Evolutionary conservation across 2,113 vertebrate genomes (phyloP), one percentile per base, ranked within the genome.

Genomic region (Gambusia holbrooki): DNA sequence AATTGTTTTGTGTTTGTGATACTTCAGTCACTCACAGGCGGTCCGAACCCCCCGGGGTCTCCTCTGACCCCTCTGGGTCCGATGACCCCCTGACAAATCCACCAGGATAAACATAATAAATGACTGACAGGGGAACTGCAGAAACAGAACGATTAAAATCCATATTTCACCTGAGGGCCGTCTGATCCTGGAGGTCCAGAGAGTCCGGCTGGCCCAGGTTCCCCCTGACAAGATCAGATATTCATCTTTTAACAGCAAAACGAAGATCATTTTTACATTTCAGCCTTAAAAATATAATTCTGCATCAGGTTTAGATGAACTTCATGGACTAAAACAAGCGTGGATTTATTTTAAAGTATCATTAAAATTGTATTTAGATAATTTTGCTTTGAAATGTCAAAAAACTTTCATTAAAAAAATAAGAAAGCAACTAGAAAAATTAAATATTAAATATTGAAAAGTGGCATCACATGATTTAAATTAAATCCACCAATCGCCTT

Each of bases 11-110:
- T 35, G 27, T 5, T 37, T 66, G 22, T 76, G 29, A 33, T 12
- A 51, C 15, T 17, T 17, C 3, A 35, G 32, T 35, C 32, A 92
- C 94, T 95, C 87, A 97, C 96, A 81, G 4, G 62, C 0, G 79
- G 82, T 9, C 96, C 96, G 0, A 77, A 81, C 5, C 87, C 93
- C 69, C 96, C 96, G 0, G 40, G 2, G 3, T 97, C 94, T 69
- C 96, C 96, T 89, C 92, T 94, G 4, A 54, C 62, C 54, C 96
- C 96, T 0, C 74, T 83, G 0, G 88, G 75, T 68, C 96, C 96
- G 9, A 65, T 15, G 0, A 88, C 71, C 27, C 96, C 96, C 96
- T 97, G 62, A 1, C 70, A 48, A 58, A 12, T 0, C 32, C 28
- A 69, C 27, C 86, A 0, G 69, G 14, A 76, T 1, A 77, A 76